A percentile compares a stretch with the other conserved stretches of the same genome.
phyloP scores from a whole-genome alignment of 2,113 vertebrate species.

The Aix galericulata region DNA sequence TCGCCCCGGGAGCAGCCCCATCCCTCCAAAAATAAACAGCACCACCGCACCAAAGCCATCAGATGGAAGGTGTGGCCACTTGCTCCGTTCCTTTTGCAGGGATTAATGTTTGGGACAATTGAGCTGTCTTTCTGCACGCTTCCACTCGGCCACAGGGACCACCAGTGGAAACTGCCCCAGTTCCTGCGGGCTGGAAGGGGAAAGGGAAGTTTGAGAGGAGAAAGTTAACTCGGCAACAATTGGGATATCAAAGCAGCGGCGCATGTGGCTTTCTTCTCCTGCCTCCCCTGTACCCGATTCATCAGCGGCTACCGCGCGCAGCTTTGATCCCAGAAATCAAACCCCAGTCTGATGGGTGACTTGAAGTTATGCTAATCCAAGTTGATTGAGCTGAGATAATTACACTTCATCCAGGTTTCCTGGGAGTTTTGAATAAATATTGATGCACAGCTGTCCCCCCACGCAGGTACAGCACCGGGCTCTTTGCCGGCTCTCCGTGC shows the following conservation, averaged over 20 bases:
- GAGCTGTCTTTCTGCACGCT: no score
- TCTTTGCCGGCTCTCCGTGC: neutral
- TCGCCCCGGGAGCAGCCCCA: neutral
- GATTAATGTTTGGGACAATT: neutral
- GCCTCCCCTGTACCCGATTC: neutral
- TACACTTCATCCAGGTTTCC: slow-evolving; percentile 76
- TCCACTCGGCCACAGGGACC: neutral
- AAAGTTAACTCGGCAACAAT: neutral
- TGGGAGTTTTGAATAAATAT: slow-evolving; percentile 76
- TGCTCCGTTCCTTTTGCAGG: neutral
- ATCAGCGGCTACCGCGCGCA: slow-evolving; percentile 50
- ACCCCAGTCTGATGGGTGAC: slow-evolving; percentile 69
- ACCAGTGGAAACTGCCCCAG: neutral
- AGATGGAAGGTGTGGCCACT: no score
- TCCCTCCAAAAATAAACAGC: neutral
- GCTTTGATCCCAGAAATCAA: slow-evolving; percentile 78
- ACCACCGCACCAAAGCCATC: neutral
- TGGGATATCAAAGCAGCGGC: neutral
- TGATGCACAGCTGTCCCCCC: slow-evolving; percentile 75
- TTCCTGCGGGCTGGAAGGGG: neutral
- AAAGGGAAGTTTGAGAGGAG: neutral
- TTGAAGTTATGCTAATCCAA: slow-evolving; percentile 75
- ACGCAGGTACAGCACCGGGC: slow-evolving; percentile 44
- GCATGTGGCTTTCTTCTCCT: slow-evolving; percentile 6
- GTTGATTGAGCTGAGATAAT: slow-evolving; percentile 80